Base-by-base conservation (phyloP, 1,140 invertebrate species). In the Caenorhabditis briggsae region DNA sequence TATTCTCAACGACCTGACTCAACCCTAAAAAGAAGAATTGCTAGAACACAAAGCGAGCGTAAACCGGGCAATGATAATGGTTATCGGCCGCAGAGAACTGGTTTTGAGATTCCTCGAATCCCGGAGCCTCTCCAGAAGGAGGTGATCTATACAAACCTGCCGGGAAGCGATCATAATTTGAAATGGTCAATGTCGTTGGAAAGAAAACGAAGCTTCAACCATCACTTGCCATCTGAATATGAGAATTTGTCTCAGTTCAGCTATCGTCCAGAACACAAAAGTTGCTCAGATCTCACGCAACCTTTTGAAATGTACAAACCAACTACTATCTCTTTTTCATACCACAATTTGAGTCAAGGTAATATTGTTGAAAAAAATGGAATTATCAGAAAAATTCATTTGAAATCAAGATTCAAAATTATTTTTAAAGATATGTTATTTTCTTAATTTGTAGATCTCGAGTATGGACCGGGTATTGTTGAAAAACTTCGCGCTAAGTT, bases 401-500 rank as follows among this genome's bases (percentile, higher is more conserved):
- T 78, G 9, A 78, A 11, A 11, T 18, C 3, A 1, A 23, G 18
- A 2, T 70, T 18, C 56, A 20, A 58, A 5, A n/a, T n/a, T n/a
- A n/a, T n/a, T n/a, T n/a, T n/a, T n/a, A n/a, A n/a, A n/a, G n/a
- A n/a, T n/a, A n/a, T n/a, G n/a, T n/a, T n/a, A n/a, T n/a, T n/a
- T n/a, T n/a, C n/a, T n/a, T 58, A 18, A 14, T 20, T 87, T 87
- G 46, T 65, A 87, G 86, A 87, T 84, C 64, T 87, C 43, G 86
- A 87, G 64, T 87, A 87, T 53, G 86, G 86, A 43, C 86, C 86
- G 25, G 86, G 86, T 12, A 87, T 87, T 82, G 86, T 87, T 59
- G 86, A 87, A 33, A 87, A 87, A 46, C 82, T 87, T 50, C 87
- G 85, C 33, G 86, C 86, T 8, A 87, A 87, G 50, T 87, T 87